phyloP scores from a whole-genome alignment of 2,113 vertebrate species.

The Psittacus erithacus region DNA sequence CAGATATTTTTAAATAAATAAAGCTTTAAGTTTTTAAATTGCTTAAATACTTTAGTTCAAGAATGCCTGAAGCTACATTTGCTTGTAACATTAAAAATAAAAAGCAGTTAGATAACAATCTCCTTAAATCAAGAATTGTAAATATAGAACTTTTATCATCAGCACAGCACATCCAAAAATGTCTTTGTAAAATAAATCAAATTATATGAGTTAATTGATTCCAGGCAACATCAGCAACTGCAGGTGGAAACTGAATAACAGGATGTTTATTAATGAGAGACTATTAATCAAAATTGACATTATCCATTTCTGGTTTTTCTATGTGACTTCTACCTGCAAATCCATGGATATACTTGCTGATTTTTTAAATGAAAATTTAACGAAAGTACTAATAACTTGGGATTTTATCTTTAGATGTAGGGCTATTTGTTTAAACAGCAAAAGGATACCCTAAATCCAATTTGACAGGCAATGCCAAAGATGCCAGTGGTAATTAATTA shows the following conservation, averaged over 20 bases:
- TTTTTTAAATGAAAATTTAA: slow-evolving; percentile 61
- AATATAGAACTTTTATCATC: slow-evolving; percentile 80
- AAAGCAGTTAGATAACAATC: slow-evolving; percentile 74
- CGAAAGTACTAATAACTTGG: slow-evolving; percentile 20
- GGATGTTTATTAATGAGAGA: slow-evolving; percentile 94
- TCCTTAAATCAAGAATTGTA: slow-evolving; percentile 72
- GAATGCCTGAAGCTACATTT: slow-evolving; percentile 63
- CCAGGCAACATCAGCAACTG: slow-evolving; percentile 88
- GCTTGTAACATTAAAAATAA: slow-evolving; percentile 62
- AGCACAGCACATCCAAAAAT: slow-evolving; percentile 78
- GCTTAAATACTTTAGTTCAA: slow-evolving; percentile 63
- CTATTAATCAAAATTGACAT: slow-evolving; percentile 94
- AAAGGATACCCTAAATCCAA: slow-evolving; percentile 92
- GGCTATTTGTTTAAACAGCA: slow-evolving; percentile 81
- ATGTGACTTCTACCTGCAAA: slow-evolving; percentile 81
- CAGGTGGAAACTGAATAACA: slow-evolving; percentile 95
- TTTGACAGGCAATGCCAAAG: slow-evolving; percentile 94
- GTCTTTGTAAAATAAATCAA: slow-evolving; percentile 86
- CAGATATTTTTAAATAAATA: slow-evolving; percentile 39
- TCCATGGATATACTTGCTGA: slow-evolving; percentile 16
- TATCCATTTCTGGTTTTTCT: slow-evolving; percentile 81
- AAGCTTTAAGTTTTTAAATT: slow-evolving; percentile 54
- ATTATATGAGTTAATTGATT: slow-evolving; percentile 95
- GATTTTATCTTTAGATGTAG: slow-evolving; percentile 53
- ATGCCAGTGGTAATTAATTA: slow-evolving; percentile 99